Base-by-base conservation (phyloP, 2,113 vertebrate genomes). In the Narcine bancroftii region DNA sequence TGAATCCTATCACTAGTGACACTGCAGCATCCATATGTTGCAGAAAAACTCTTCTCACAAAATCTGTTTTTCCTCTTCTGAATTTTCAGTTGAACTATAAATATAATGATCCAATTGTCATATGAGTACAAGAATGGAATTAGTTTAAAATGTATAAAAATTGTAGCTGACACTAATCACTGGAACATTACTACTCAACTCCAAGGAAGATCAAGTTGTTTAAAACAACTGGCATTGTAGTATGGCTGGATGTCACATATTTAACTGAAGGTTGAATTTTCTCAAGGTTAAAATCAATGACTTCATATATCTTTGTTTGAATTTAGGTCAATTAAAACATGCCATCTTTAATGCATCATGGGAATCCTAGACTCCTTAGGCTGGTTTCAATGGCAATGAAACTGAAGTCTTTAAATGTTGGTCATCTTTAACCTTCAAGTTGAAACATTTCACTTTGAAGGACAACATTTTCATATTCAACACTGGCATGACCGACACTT, bases 291-390 rank as follows among this genome's bases (percentile, higher is more conserved):
- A 85, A 85, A 60, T 15, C 50, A 60, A n/a, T 60, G n/a, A 39
- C 53, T 60, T 50, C 53, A 87, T 87, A 83, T 83, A 87, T 63
- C 81, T 87, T 87, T 87, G 81, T 56, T 87, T 87, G 56, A 87
- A 87, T 87, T 60, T 39, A 87, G n/a, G 6, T 56, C 53, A 60
- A n/a, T 87, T 87, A 87, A 87, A 87, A 63, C 81, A 36, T 36
- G 81, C 33, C 81, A 33, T 63, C 81, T 36, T 36, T 87, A 63
- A 36, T 24, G 60, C 21, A 17, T 87, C 33, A 36, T 33, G 33
- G 81, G 36, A 87, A 60, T 17, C n/a, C 33, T 63, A 21, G 33
- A 13, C 81, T 60, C 50, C n/a, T 36, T 53, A 9, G 15, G 33
- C n/a, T 87, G 53, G 33, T 60, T 60, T 87, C 81, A 21, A 87